A percentile compares a stretch with the other conserved stretches of the same genome.
Conservation (phyloP, 2,113 vertebrate species). For the Tupaia chinensis region DNA sequence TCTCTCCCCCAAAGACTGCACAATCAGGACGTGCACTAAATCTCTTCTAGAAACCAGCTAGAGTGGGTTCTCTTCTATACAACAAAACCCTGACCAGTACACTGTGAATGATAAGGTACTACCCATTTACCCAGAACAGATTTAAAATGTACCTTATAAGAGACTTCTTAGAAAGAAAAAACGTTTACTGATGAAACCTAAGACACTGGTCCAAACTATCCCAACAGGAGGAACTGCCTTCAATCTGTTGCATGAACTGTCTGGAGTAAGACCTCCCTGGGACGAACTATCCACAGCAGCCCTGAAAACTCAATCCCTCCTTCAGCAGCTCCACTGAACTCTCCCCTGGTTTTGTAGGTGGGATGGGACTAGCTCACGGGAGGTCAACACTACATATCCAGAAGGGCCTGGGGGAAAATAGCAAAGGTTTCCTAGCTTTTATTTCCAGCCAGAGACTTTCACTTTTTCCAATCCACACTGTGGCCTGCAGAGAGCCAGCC, state of each 20-base stretch:
- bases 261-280: background rate
- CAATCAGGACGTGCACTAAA: background rate
- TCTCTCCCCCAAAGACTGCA: background rate
- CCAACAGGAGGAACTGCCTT: background rate
- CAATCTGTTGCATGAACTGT: background rate
- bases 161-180: background rate
- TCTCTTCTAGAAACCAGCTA: conserved; percentile 48
- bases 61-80: conserved; percentile 4
- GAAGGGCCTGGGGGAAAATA: conserved; percentile 58
- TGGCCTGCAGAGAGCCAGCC: conserved; percentile 72
- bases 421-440: conserved; percentile 79
- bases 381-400: conserved; percentile 47
- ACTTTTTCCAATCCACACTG: conserved; percentile 85
- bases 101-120: conserved; percentile 22
- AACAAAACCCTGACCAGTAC: conserved; percentile 26
- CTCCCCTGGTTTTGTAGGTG: conserved; percentile 53
- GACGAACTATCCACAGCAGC: background rate
- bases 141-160: conserved; percentile 35
- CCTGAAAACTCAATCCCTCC: background rate
- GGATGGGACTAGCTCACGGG: conserved; percentile 21
- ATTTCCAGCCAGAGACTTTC: conserved; percentile 86
- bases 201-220: conserved; percentile 2
- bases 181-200: conserved; percentile 22
- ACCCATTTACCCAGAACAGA: conserved; percentile 47
- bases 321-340: conserved; percentile 26